phyloP scores from a whole-genome alignment of 2,797 vertebrate genomes.

The Spinus pinus region DNA sequence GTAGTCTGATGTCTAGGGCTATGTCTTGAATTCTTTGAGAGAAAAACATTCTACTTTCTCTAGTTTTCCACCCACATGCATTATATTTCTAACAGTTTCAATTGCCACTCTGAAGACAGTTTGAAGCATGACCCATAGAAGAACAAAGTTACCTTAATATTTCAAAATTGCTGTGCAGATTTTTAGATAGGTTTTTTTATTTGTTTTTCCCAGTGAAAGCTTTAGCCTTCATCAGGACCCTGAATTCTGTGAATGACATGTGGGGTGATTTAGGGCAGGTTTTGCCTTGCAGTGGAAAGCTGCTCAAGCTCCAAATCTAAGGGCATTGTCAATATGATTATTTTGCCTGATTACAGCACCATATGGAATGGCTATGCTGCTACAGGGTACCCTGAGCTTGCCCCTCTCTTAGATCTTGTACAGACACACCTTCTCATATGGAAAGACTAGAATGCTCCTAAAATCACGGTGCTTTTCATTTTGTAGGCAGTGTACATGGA shows the following conservation, averaged over 20 bases:
- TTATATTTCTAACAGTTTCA: neutral
- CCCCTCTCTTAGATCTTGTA: neutral
- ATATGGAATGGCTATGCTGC: neutral
- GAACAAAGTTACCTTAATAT: neutral
- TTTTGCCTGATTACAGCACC: neutral
- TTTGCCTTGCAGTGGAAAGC: neutral
- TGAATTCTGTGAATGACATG: neutral
- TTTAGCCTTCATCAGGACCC: neutral
- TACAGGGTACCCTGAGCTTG: neutral
- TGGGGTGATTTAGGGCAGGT: neutral
- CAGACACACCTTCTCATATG: neutral
- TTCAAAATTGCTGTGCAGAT: neutral
- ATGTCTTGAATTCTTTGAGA: neutral
- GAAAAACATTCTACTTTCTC: neutral
- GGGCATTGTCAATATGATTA: neutral
- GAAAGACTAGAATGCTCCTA: neutral
- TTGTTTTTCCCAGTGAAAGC: neutral
- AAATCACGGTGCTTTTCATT: neutral
- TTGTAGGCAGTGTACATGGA: neutral
- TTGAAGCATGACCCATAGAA: neutral
- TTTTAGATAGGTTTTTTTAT: neutral
- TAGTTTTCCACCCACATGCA: neutral
- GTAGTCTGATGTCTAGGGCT: neutral
- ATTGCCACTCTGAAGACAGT: neutral
- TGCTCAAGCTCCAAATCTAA: neutral